phyloP scores from a whole-genome alignment of 2,113 vertebrate genomes.

The Cavia aperea region DNA sequence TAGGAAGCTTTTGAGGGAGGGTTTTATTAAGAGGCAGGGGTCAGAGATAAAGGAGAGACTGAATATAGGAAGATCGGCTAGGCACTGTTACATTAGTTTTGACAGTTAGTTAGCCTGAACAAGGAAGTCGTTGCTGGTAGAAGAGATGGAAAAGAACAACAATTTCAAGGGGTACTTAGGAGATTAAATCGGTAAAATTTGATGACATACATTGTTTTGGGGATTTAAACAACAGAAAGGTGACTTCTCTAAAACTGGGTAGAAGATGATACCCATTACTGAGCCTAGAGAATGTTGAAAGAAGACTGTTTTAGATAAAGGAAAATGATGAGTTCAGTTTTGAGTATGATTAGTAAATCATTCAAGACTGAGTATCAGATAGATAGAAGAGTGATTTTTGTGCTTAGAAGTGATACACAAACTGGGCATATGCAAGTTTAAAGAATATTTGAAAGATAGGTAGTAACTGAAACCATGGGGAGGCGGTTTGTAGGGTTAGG shows the following conservation, averaged over 20 bases:
- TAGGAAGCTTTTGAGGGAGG: neutral
- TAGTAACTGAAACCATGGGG: neutral
- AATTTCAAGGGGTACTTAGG: slow-evolving; percentile 22
- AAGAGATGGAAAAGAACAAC: neutral
- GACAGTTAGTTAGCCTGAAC: neutral
- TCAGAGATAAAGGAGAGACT: neutral
- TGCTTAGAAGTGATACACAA: slow-evolving; percentile 17
- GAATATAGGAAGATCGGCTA: neutral
- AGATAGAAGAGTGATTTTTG: slow-evolving; percentile 5
- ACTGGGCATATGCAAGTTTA: neutral
- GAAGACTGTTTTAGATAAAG: neutral
- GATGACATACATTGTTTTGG: neutral
- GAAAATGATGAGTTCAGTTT: neutral
- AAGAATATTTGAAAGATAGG: neutral
- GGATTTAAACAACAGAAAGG: neutral
- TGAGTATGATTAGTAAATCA: neutral
- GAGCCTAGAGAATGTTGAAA: neutral
- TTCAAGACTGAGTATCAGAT: neutral
- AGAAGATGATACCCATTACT: neutral
- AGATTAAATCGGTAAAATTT: slow-evolving; percentile 19
- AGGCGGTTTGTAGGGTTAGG: neutral
- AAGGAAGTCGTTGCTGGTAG: neutral
- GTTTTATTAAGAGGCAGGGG: neutral
- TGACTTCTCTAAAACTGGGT: neutral
- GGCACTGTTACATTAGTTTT: neutral